Base-by-base conservation (phyloP, 2,113 vertebrate genomes). In the Benitochromis conjunctus region DNA sequence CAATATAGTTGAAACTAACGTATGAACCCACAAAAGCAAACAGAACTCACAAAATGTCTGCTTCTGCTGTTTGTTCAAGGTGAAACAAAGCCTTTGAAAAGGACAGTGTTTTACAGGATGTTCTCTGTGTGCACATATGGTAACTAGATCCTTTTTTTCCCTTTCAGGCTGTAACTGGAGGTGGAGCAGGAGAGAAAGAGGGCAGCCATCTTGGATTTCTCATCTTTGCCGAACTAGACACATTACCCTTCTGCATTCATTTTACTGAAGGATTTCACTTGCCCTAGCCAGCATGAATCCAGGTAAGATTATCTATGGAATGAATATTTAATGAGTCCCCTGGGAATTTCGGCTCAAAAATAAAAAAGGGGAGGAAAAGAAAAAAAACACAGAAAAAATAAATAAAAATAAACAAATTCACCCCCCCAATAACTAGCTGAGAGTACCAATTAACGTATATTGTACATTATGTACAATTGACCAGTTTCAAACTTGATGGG, bases 321-420 rank as follows among this genome's bases (percentile, higher is more conserved):
- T 96, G 14, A 93, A 96, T 95, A 77, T 91, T 96, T 93, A 83
- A 96, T 94, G 80, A 94, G 87, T 96, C 94, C 94, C 95, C 31
- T 88, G 95, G 95, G 95, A 96, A 96, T 95, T 95, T 83, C 76
- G 83, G 10, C 14, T 5, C 7, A 79, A 76, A 46, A 93, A 83
- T 79, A 86, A 46, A 19, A 13, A 13, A 6, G 10, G 5, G 1
- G 8, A 38, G 7, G 3, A 38, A 3, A 16, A 18, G 69, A 9
- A 6, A 7, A 7, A 34, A 34, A 7, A 62, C 31, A 36, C 11
- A 18, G 58, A 62, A 10, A 36, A 64, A 43, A 5, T 2, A 18
- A 62, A 54, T 3, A 36, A 69, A 66, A 69, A 69, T 21, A 69
- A 41, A 78, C 6, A 26, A 46, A 24, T 38, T 64, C 19, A 38